phyloP scores from a whole-genome alignment of 37 sponge, comb jelly and placozoan species.

The Hexactinellida sp. region DNA sequence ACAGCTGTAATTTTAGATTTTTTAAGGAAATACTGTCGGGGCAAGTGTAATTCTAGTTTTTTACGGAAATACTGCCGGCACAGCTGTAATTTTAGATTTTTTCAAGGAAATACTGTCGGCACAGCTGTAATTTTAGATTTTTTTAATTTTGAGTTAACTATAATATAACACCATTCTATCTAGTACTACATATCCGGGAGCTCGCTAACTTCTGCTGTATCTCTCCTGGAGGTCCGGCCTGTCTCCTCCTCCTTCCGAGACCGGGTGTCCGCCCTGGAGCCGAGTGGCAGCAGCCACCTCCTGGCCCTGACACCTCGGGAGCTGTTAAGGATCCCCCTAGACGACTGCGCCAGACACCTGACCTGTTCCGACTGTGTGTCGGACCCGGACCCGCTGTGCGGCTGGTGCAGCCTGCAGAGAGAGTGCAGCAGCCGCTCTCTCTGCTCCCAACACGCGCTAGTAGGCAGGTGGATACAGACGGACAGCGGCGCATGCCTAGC shows the following conservation, averaged over 20 bases:
- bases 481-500: not conserved
- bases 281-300: not conserved
- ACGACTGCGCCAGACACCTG: conserved; percentile 37
- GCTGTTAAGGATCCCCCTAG: conserved; percentile 46
- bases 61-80: too few relatives aligned
- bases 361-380: conserved; percentile 48
- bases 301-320: not conserved
- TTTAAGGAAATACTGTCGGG: too few relatives aligned
- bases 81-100: too few relatives aligned
- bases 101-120: too few relatives aligned
- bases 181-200: not conserved
- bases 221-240: not conserved
- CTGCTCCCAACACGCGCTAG: conserved; percentile 19
- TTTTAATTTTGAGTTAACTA: too few relatives aligned
- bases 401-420: conserved; percentile 66
- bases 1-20: too few relatives aligned
- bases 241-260: not conserved
- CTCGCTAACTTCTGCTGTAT: not conserved
- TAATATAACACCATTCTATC: too few relatives aligned
- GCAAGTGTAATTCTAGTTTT: too few relatives aligned
- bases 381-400: conserved; percentile 59
- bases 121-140: too few relatives aligned
- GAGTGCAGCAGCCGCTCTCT: conserved; percentile 24
- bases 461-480: conserved; percentile 12
- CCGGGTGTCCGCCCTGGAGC: not conserved